A percentile compares a stretch with the other conserved stretches of the same genome.
Conservation (phyloP, 2,888 invertebrate genomes). For the Diplolepis rosae region DNA sequence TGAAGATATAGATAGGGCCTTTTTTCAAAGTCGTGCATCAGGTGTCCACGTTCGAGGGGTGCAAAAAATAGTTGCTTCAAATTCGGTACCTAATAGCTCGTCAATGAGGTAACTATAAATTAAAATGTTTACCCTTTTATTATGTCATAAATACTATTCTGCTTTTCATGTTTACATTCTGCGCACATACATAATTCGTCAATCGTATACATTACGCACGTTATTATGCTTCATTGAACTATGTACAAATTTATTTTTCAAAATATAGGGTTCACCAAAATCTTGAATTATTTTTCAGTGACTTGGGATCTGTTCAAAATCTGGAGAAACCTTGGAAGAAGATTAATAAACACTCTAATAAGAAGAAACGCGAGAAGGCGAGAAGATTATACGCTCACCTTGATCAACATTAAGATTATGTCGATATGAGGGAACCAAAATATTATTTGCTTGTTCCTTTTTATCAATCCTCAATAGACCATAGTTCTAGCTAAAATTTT, state of each 20-base stretch:
- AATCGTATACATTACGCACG: not conserved
- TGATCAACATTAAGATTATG: conserved; percentile 81
- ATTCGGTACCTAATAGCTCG: not conserved
- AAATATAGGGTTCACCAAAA: not conserved
- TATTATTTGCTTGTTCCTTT: not conserved
- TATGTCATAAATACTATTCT: not conserved
- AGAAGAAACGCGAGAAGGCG: conserved; percentile 94
- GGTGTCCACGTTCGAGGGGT: conserved; percentile 53
- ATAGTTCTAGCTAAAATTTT: not conserved
- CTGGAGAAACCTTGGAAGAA: conserved; percentile 84
- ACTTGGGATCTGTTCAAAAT: conserved; percentile 49
- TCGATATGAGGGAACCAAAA: conserved; percentile 50
- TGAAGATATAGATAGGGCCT: conserved; percentile 79
- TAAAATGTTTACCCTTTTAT: conserved; percentile 24
- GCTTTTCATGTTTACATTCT: not conserved
- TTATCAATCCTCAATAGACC: not conserved
- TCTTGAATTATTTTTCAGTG: conserved; percentile 42
- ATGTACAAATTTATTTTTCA: not conserved
- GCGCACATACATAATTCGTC: not conserved
- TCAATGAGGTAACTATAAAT: conserved; percentile 17
- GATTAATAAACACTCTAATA: conserved; percentile 89
- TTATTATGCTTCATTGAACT: not conserved
- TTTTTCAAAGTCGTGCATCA: conserved; percentile 75
- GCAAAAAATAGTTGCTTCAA: conserved; percentile 9
- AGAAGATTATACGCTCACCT: conserved; percentile 88